A percentile compares a stretch with the other conserved stretches of the same genome.
Conservation (phyloP, 2,113 vertebrate species). For the Tapirus terrestris region DNA sequence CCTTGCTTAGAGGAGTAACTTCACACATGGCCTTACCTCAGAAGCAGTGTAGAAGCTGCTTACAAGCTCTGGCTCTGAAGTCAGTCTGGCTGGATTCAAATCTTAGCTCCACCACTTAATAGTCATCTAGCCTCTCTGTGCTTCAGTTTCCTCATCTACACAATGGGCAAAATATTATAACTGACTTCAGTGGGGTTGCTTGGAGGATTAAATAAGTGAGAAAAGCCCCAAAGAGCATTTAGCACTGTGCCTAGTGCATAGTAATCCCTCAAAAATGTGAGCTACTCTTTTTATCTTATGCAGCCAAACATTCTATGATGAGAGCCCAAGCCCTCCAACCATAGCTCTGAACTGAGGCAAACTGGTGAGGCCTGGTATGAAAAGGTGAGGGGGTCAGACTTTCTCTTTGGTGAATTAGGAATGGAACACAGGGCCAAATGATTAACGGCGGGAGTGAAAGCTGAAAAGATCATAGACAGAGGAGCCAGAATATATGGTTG, state of each 20-base stretch:
- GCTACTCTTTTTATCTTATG: not conserved
- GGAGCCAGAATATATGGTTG: not conserved
- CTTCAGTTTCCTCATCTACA: conserved; percentile 6
- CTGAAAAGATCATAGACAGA: not conserved
- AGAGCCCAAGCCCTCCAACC: not conserved
- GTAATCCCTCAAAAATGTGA: conserved; percentile 4
- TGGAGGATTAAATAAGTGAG: conserved; percentile 4
- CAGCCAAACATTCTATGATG: not conserved
- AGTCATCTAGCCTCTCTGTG: not conserved
- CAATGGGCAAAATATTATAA: not conserved
- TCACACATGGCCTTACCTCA: not conserved
- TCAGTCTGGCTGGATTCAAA: not conserved
- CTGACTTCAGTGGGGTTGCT: not conserved
- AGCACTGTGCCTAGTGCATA: not conserved
- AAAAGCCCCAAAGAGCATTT: not conserved
- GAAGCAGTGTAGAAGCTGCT: not conserved
- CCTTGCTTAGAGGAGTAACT: not conserved
- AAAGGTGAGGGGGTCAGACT: not conserved
- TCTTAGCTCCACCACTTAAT: not conserved
- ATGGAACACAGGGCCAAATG: not conserved
- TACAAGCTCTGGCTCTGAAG: not conserved
- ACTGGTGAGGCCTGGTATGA: not conserved
- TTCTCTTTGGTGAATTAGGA: not conserved
- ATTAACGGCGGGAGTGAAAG: not conserved
- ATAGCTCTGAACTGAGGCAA: not conserved